Conservation (phyloP, 2,888 invertebrate genomes). For the Calameuta idolon region DNA sequence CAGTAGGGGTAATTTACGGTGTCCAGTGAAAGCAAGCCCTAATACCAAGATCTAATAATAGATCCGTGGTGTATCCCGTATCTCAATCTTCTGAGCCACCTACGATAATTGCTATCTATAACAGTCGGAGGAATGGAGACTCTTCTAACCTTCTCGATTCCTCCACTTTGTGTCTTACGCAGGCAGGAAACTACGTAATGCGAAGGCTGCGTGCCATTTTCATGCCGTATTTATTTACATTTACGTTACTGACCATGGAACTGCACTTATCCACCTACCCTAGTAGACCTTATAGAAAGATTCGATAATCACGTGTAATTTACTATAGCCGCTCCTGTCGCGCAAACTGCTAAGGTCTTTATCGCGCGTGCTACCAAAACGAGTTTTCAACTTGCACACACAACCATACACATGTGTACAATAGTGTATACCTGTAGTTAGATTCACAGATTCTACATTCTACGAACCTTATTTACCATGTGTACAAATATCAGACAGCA, state of each 20-base stretch:
- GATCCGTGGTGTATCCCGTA: not conserved
- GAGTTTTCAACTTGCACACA: not conserved
- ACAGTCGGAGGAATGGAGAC: not conserved
- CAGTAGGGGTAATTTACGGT: not conserved
- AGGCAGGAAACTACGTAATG: not conserved
- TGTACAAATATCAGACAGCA: not conserved
- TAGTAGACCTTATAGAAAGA: not conserved
- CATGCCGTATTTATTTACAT: not conserved
- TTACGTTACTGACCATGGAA: not conserved
- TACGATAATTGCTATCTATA: not conserved
- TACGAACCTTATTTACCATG: not conserved
- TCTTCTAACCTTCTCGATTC: not conserved
- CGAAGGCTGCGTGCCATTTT: not conserved
- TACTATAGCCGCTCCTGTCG: not conserved
- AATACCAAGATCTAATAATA: not conserved
- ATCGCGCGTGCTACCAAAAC: not conserved
- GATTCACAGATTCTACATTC: not conserved
- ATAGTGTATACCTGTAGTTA: not conserved
- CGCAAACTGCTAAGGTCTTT: not conserved
- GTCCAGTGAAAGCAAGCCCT: not conserved
- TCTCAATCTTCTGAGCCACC: not conserved
- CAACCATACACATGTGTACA: not conserved
- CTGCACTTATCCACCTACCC: not conserved
- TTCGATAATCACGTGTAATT: not conserved
- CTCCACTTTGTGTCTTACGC: not conserved